These are phyloP conservation scores for Cotesia chilonis DNA, from an alignment of 1,140 invertebrate species.

Conservation along the genomic window DNA sequence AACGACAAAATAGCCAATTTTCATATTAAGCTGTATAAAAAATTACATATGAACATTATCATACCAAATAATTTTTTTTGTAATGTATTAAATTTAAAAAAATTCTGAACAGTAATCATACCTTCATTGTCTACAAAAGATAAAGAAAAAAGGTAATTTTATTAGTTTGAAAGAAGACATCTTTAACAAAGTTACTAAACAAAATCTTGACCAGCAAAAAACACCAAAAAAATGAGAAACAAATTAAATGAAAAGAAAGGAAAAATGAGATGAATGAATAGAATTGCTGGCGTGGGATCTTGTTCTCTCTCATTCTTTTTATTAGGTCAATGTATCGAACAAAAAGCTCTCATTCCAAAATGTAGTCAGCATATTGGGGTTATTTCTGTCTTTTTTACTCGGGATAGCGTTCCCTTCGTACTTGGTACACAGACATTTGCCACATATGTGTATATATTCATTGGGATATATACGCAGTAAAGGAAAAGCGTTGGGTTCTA, in stretches of 20 bases:
- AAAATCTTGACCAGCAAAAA: neutral
- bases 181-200: too few species aligned
- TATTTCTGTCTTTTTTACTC: conserved; percentile 7
- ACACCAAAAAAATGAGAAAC: neutral
- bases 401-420: neutral
- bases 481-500: conserved; percentile 1
- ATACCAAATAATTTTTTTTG: too few species aligned
- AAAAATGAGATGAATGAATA: conserved; percentile 10
- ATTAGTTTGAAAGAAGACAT: too few species aligned
- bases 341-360: conserved; percentile 1
- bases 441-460: too few species aligned
- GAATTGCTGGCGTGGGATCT: conserved; percentile 7
- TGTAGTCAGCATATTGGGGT: conserved; percentile 6
- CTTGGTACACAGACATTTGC: neutral
- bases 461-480: neutral
- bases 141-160: too few species aligned
- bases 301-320: neutral
- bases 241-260: neutral
- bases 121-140: too few species aligned
- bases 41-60: too few species aligned
- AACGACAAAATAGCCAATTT: too few species aligned
- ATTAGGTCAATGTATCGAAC: conserved; percentile 2
- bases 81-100: too few species aligned
- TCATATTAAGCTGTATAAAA: too few species aligned
- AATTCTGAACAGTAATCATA: too few species aligned